Conservation (phyloP, 2,888 invertebrate genomes). For the Ectemnius continuus region DNA sequence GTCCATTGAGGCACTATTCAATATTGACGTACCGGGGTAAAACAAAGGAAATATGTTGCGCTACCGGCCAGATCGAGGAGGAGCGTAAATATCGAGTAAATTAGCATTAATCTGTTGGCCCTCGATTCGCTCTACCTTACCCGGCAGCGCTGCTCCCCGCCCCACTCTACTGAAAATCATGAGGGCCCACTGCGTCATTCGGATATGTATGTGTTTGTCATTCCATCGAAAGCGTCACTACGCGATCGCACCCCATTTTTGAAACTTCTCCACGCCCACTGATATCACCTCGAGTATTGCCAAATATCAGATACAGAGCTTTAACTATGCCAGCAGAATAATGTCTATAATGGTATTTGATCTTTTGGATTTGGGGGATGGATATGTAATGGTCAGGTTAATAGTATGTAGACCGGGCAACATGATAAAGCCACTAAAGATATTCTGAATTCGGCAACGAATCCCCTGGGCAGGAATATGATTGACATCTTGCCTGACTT, state of each 20-base stretch:
- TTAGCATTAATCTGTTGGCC: constrained; percentile 65
- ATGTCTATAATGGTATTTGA: no score
- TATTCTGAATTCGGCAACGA: constrained; percentile 43
- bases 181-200: constrained; percentile 40
- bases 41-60: constrained; percentile 68
- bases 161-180: constrained; percentile 57
- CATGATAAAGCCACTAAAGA: constrained; percentile 25
- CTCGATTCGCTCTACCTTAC: constrained; percentile 42
- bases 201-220: constrained; percentile 55
- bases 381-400: no score
- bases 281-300: constrained; percentile 15
- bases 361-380: no score
- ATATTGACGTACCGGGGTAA: constrained; percentile 62
- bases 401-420: no score
- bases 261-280: constrained; percentile 24
- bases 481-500: constrained; percentile 55
- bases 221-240: constrained; percentile 43
- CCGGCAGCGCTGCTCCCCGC: constrained; percentile 36
- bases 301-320: constrained; percentile 10
- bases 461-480: constrained; percentile 43
- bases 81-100: constrained; percentile 66
- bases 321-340: no score
- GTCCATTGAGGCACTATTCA: constrained; percentile 56
- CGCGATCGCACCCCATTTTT: constrained; percentile 41
- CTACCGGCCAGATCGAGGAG: constrained; percentile 52